These are phyloP conservation scores for Megaceryle alcyon DNA, from an alignment of 2,797 vertebrate species.

Conservation along the genomic window DNA sequence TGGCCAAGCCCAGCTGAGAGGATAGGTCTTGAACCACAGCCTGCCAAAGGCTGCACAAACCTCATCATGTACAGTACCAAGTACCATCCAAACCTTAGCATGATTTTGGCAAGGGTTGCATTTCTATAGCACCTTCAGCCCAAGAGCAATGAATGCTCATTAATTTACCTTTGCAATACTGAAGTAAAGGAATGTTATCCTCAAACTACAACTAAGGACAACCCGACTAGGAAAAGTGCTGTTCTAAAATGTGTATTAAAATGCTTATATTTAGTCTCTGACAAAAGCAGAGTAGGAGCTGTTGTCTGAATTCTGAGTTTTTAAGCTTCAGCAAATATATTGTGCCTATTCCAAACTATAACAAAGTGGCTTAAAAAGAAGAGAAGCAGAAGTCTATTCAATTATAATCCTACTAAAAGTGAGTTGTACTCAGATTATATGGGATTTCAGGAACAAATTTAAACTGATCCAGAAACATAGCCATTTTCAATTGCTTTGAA, in stretches of 20 bases:
- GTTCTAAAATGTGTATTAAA: background rate
- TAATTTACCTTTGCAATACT: background rate
- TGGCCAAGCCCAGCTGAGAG: background rate
- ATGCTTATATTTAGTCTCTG: background rate
- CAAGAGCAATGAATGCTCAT: background rate
- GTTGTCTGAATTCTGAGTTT: background rate
- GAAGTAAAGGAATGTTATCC: background rate
- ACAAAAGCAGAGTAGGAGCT: background rate
- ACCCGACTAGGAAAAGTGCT: background rate
- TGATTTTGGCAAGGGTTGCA: background rate
- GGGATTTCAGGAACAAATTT: constrained; percentile 11
- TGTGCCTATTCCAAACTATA: background rate
- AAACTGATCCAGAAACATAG: background rate
- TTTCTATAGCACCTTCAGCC: background rate
- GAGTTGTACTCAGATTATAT: background rate
- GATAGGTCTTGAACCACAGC: rapidly evolving
- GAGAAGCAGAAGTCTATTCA: background rate
- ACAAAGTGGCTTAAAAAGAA: background rate
- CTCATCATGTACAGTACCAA: background rate
- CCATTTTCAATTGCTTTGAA: background rate
- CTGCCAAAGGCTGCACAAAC: background rate
- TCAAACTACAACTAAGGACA: background rate
- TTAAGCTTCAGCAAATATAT: background rate
- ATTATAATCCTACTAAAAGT: background rate
- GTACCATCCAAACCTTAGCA: background rate